Conservation (phyloP, 2,113 vertebrate species). For the Diphyllodes magnificus region DNA sequence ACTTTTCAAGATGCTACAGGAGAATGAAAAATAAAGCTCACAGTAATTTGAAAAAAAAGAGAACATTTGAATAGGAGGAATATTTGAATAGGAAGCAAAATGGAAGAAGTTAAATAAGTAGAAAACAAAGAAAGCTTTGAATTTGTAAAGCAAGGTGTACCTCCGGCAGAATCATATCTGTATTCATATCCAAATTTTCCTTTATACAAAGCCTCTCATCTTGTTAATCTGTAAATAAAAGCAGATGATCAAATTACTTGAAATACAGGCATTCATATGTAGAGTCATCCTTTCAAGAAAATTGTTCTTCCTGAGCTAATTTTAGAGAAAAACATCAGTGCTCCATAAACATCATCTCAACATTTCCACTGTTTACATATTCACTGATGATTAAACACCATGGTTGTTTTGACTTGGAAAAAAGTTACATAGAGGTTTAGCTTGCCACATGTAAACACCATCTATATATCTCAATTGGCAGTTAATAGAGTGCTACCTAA, state of each 20-base stretch:
- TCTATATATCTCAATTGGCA: not conserved
- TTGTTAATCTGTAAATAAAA: not conserved
- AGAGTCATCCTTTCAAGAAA: not conserved
- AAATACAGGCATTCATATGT: not conserved
- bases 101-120: not conserved
- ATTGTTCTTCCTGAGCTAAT: not conserved
- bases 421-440: not conserved
- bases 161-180: not conserved
- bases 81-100: not conserved
- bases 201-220: not conserved
- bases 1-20: conserved; percentile 7
- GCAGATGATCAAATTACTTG: not conserved
- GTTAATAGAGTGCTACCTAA: not conserved
- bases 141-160: not conserved
- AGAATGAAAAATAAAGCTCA: conserved; percentile 1
- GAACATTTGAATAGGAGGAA: not conserved
- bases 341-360: not conserved
- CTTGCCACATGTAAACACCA: not conserved
- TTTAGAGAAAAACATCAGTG: not conserved
- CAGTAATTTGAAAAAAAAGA: not conserved
- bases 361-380: not conserved
- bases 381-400: not conserved
- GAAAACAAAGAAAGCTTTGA: conserved; percentile 20
- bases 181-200: not conserved
- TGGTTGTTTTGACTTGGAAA: not conserved